Conservation (phyloP, 2,888 invertebrate genomes). For the Lottia scabra region DNA sequence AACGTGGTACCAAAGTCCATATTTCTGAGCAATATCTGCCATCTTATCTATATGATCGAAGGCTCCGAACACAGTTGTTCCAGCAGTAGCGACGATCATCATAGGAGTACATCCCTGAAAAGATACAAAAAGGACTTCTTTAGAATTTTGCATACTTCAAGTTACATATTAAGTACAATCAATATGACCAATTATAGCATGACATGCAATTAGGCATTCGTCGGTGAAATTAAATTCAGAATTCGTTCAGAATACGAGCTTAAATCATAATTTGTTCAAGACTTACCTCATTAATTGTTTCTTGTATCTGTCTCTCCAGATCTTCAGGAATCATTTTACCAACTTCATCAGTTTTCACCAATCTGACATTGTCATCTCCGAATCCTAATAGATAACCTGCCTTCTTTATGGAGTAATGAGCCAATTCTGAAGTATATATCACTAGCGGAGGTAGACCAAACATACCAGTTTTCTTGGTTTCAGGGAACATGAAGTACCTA, state of each 20-base stretch:
- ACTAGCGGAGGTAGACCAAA: constrained; percentile 88
- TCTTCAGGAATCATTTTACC: constrained; percentile 92
- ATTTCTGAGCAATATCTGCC: constrained; percentile 94
- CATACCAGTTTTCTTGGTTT: constrained; percentile 94
- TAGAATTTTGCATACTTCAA: too few species aligned
- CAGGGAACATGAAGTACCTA: constrained; percentile 95
- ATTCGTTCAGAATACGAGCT: too few species aligned
- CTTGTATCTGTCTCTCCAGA: constrained; percentile 86
- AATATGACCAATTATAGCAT: too few species aligned
- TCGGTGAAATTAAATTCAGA: too few species aligned
- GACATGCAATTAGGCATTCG: too few species aligned
- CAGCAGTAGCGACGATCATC: constrained; percentile 91
- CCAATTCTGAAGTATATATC: constrained; percentile 96
- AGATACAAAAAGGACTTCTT: constrained; percentile 31
- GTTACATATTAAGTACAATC: too few species aligned
- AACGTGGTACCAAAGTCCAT: constrained; percentile 96
- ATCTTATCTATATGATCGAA: constrained; percentile 94
- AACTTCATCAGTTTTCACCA: constrained; percentile 78
- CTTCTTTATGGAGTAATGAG: constrained; percentile 89
- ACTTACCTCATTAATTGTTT: constrained; percentile 21
- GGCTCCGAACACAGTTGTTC: constrained; percentile 96
- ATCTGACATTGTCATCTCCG: constrained; percentile 85
- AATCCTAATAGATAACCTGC: constrained; percentile 88
- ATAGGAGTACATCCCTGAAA: constrained; percentile 90
- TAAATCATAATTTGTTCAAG: background rate